Evolutionary conservation across 1,140 invertebrate genomes (phyloP), one percentile per base, ranked within the genome.

Genomic region (Aphelinus atriplicis): DNA sequence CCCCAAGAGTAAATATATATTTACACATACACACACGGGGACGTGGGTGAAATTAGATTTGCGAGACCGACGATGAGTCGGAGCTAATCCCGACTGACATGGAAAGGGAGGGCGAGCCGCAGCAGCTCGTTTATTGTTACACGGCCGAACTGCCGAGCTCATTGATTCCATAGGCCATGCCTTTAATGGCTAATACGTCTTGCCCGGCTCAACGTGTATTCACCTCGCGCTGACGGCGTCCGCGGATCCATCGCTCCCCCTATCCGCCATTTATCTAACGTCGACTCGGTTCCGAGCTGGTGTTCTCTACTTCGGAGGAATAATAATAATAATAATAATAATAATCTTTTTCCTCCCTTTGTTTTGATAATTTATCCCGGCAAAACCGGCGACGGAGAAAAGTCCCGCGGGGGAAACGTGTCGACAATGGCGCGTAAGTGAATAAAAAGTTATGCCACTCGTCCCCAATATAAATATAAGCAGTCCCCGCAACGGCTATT

Each of bases 11-110:
- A 63, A 63, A 63, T 48, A 65, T n/a, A 57, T 4, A n/a, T 57
- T 3, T 57, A n/a, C 26, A 57, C 56, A 57, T n/a, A 57, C 4
- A 5, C 3, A 77, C 74, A 26, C 26, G 26, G 26, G 26, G 26
- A 26, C 26, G 26, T 26, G 26, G 26, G 71, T 7, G 56, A 74
- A 82, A 80, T 80, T 80, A 72, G 78, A 82, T 82, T 79, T 80
- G 77, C 7, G 9, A n/a, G 10, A 10, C 2, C 43, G 46, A 47
- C 43, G 42, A 7, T 42, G 48, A 51, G 48, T 51, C n/a, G 26
- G 50, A 3, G 56, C 51, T 66, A 66, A 66, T 66, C 64, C 64
- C 47, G 10, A 43, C 10, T 45, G 43, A 58, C 66, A 47, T 47
- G 66, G 50, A 57, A 57, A 10, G 66, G 66, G 55, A 68, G 53